Conservation (phyloP, 2,888 invertebrate genomes). For the Orgyia antiqua region DNA sequence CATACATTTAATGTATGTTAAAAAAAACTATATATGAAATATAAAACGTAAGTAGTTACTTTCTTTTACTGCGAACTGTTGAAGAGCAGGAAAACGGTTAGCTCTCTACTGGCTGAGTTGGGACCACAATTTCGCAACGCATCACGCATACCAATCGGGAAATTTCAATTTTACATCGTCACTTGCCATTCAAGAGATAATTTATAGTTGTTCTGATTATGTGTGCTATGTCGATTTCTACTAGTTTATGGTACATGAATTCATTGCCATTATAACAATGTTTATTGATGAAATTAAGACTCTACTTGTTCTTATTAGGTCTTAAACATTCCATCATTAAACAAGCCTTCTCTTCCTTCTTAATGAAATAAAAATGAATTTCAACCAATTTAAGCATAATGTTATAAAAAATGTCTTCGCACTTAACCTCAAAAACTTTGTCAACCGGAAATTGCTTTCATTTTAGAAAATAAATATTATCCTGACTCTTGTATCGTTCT, state of each 20-base stretch:
- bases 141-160: conserved; percentile 51
- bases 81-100: conserved; percentile 53
- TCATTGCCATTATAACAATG: too few relatives aligned
- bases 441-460: conserved; percentile 17
- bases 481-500: background rate
- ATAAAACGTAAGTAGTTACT: conserved; percentile 28
- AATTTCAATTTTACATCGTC: conserved; percentile 34
- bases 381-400: too few relatives aligned
- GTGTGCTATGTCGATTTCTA: conserved; percentile 19
- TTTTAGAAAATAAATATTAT: conserved; percentile 1
- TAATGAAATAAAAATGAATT: too few relatives aligned
- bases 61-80: conserved; percentile 44
- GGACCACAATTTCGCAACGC: conserved; percentile 30
- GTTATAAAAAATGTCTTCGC: too few relatives aligned
- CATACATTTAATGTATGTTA: too few relatives aligned
- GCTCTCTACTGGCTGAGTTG: conserved; percentile 51
- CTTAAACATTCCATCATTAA: too few relatives aligned
- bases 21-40: too few relatives aligned
- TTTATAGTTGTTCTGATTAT: conserved; percentile 18
- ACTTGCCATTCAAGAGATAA: conserved; percentile 26
- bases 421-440: conserved; percentile 10
- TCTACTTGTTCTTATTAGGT: too few relatives aligned
- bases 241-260: too few relatives aligned
- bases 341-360: too few relatives aligned
- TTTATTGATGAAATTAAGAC: too few relatives aligned